Evolutionary conservation across 1,140 invertebrate genomes (phyloP).

Genomic region (Leptopilina clavipes): DNA sequence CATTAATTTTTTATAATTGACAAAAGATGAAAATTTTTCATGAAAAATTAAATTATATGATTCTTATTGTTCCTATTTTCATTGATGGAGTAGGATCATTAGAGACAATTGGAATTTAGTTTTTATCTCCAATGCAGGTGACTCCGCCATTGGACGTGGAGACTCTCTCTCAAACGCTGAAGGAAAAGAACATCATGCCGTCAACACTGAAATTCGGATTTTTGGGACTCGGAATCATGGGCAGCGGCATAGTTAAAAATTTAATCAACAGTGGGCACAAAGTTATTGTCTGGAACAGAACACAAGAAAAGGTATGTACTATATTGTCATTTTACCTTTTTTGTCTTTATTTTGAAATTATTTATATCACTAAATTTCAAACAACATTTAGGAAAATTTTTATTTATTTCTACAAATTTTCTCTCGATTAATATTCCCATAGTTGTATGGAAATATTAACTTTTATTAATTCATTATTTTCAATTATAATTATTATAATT

Average conservation of each 20-base stretch:
- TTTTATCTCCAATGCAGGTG: conserved; percentile 74
- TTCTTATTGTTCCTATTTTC: no score
- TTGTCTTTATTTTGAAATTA: not conserved
- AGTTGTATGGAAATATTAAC: no score
- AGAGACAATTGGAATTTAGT: conserved; percentile 24
- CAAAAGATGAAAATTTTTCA: no score
- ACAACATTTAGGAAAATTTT: no score
- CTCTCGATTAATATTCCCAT: no score
- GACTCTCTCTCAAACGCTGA: conserved; percentile 85
- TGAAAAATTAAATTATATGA: no score
- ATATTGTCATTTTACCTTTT: not conserved
- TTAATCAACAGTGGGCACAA: conserved; percentile 94
- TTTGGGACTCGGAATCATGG: conserved; percentile 96
- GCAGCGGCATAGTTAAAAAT: conserved; percentile 96
- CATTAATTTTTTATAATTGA: no score
- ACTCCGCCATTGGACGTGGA: conserved; percentile 85
- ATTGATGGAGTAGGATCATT: conserved; percentile 11
- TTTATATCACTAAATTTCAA: not conserved
- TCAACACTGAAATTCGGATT: conserved; percentile 94
- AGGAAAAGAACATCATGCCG: conserved; percentile 90
- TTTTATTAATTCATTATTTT: no score
- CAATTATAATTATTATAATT: no score
- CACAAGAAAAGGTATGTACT: conserved; percentile 89
- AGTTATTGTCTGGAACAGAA: conserved; percentile 96
- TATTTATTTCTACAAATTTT: no score